These are phyloP conservation scores for Ormyrus pomaceus DNA, from an alignment of 2,888 invertebrate species.

Conservation along the genomic window DNA sequence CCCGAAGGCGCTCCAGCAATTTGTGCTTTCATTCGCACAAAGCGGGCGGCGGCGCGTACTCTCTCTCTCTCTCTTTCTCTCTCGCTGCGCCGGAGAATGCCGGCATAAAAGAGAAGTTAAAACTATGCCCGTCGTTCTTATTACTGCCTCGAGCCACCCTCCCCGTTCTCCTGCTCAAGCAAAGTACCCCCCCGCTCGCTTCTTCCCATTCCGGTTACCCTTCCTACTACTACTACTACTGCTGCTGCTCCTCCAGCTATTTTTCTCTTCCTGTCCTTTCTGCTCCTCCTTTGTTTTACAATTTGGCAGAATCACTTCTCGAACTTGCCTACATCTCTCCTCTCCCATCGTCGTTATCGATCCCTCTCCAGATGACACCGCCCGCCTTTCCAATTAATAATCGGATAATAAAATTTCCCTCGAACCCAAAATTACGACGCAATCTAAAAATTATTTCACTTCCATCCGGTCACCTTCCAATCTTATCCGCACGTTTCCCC, in stretches of 20 bases:
- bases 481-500: slow-evolving; percentile 12
- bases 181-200: slow-evolving; percentile 16
- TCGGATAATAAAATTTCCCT: too few species aligned
- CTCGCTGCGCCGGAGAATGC: slow-evolving; percentile 63
- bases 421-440: too few species aligned
- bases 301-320: not conserved
- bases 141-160: slow-evolving; percentile 74
- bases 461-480: not conserved
- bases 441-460: too few species aligned
- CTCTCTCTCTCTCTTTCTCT: slow-evolving; percentile 3
- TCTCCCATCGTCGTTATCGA: not conserved
- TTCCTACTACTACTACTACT: not conserved
- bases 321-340: not conserved
- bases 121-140: slow-evolving; percentile 76
- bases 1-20: slow-evolving; percentile 73
- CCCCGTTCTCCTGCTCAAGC: slow-evolving; percentile 33
- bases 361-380: not conserved
- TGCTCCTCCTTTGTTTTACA: slow-evolving; percentile 5
- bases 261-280: not conserved
- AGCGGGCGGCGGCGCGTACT: slow-evolving; percentile 60
- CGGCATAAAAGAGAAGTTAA: slow-evolving; percentile 75
- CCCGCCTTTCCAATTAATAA: not conserved
- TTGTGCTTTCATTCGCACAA: slow-evolving; percentile 76
- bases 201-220: not conserved
- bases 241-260: not conserved